phyloP scores from a whole-genome alignment of 2,888 invertebrate genomes.

The Embidobia sp. region DNA sequence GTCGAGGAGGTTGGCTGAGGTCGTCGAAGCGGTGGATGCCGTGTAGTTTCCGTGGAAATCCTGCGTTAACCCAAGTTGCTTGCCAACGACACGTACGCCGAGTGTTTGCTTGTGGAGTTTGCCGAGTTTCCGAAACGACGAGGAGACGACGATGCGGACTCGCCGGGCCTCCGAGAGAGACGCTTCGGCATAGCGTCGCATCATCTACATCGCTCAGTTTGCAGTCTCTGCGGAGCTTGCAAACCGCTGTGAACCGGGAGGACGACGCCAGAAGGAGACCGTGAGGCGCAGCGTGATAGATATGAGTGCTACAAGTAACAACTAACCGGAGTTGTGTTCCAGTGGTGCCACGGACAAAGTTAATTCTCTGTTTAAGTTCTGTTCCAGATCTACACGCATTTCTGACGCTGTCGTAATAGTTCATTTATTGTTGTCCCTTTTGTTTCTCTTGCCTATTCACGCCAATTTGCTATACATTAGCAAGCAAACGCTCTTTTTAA shows the following conservation, averaged over 20 bases:
- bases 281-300: slow-evolving; percentile 69
- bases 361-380: slow-evolving; percentile 67
- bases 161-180: slow-evolving; percentile 14
- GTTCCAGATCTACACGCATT: slow-evolving; percentile 35
- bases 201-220: slow-evolving; percentile 49
- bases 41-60: slow-evolving; percentile 69
- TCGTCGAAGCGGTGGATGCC: slow-evolving; percentile 66
- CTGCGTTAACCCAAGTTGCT: slow-evolving; percentile 75
- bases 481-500: too few relatives aligned
- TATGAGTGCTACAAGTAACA: slow-evolving; percentile 76
- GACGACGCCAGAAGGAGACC: slow-evolving; percentile 34
- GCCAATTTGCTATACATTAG: slow-evolving; percentile 5
- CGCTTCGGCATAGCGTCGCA: slow-evolving; percentile 15
- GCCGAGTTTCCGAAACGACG: slow-evolving; percentile 47
- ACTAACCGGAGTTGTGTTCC: slow-evolving; percentile 71
- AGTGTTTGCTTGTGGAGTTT: slow-evolving; percentile 74
- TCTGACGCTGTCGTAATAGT: slow-evolving; percentile 26
- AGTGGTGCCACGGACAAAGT: slow-evolving; percentile 72
- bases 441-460: neutral
- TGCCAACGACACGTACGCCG: slow-evolving; percentile 76
- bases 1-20: slow-evolving; percentile 57
- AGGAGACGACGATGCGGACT: neutral
- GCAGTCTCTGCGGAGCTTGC: slow-evolving; percentile 44
- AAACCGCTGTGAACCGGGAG: slow-evolving; percentile 50
- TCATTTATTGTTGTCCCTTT: slow-evolving; percentile 9